phyloP scores from a whole-genome alignment of 1,140 invertebrate species.

The Drosophila littoralis region DNA sequence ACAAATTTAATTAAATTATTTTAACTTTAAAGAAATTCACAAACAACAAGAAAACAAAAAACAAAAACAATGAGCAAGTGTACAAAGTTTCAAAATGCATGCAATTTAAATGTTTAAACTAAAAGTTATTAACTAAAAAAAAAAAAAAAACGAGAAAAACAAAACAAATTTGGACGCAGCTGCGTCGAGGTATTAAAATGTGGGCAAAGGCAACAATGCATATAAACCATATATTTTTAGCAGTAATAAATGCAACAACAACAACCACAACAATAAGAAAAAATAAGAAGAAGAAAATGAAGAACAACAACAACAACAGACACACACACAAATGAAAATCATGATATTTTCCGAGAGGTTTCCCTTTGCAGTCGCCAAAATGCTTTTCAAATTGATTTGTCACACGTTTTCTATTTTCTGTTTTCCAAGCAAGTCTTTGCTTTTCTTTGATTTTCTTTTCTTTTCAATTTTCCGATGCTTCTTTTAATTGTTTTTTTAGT shows the following conservation, averaged over 20 bases:
- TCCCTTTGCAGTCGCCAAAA: slow-evolving; percentile 26
- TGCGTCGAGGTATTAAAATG: slow-evolving; percentile 33
- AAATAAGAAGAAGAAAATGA: slow-evolving; percentile 8
- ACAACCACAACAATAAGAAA: slow-evolving; percentile 35
- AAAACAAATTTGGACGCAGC: slow-evolving; percentile 17
- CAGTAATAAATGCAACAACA: slow-evolving; percentile 28
- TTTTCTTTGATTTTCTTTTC: background rate
- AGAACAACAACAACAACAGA: slow-evolving; percentile 15
- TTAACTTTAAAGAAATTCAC: slow-evolving; percentile 63
- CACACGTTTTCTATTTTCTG: slow-evolving; percentile 11
- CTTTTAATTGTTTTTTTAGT: slow-evolving; percentile 73
- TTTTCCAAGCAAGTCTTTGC: slow-evolving; percentile 2
- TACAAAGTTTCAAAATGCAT: slow-evolving; percentile 70
- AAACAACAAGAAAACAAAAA: slow-evolving; percentile 48
- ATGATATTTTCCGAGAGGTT: slow-evolving; percentile 21
- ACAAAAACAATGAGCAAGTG: slow-evolving; percentile 48
- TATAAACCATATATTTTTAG: slow-evolving; percentile 46
- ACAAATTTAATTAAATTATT: slow-evolving; percentile 67
- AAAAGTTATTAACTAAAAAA: slow-evolving; percentile 67
- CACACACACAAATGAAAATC: slow-evolving; percentile 10
- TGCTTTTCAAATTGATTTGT: slow-evolving; percentile 33
- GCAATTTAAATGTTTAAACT: slow-evolving; percentile 68
- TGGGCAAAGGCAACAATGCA: slow-evolving; percentile 36
- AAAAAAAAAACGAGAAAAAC: slow-evolving; percentile 20
- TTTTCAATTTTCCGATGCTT: slow-evolving; percentile 1